Evolutionary conservation across 2,888 invertebrate species (phyloP).

Genomic region (Mythimna albipuncta): DNA sequence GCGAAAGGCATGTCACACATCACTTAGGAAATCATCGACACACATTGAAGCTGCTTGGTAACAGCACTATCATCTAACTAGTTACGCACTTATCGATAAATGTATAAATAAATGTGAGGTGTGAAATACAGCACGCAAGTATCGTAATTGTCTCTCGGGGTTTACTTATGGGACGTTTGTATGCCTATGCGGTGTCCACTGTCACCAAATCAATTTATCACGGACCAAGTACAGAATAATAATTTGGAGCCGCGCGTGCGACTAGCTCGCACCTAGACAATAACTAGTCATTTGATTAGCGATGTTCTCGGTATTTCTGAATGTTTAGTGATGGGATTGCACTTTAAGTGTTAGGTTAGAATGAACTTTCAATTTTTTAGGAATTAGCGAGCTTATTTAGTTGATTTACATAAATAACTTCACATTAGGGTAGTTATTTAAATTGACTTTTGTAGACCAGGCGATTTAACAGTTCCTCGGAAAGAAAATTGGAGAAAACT

Average conservation of each 20-base stretch:
- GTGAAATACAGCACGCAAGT: slow-evolving; percentile 71
- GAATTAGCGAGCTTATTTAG: neutral
- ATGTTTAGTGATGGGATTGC: slow-evolving; percentile 46
- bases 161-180: slow-evolving; percentile 79
- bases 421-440: too few species aligned
- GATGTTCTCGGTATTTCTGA: slow-evolving; percentile 70
- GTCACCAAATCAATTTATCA: slow-evolving; percentile 86
- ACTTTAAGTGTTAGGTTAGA: slow-evolving; percentile 12
- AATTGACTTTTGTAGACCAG: too few species aligned
- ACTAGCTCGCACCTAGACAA: slow-evolving; percentile 81
- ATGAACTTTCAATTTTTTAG: neutral
- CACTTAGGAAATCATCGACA: slow-evolving; percentile 48
- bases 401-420: too few species aligned
- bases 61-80: slow-evolving; percentile 50
- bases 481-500: too few species aligned
- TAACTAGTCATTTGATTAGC: slow-evolving; percentile 81
- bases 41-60: slow-evolving; percentile 39
- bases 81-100: slow-evolving; percentile 64
- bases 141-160: slow-evolving; percentile 76
- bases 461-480: too few species aligned
- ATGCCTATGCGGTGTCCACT: slow-evolving; percentile 77
- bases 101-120: slow-evolving; percentile 67
- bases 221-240: slow-evolving; percentile 81
- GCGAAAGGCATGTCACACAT: slow-evolving; percentile 48
- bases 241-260: slow-evolving; percentile 80